These are phyloP conservation scores for Pteria penguin DNA, from an alignment of 2,888 invertebrate genomes.

Conservation along the genomic window DNA sequence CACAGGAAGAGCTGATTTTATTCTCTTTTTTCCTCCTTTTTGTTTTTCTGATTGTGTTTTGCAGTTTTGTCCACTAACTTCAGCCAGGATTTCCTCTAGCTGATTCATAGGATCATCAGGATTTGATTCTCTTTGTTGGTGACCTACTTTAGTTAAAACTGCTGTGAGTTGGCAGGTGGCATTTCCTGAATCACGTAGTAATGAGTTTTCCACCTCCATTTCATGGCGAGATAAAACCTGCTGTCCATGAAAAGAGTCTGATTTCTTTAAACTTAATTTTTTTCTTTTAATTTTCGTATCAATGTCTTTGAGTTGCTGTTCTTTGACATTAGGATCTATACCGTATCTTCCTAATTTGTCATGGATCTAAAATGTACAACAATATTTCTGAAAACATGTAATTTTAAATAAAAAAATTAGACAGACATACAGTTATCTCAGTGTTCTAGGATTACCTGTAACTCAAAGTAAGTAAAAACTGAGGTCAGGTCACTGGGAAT, in stretches of 20 bases:
- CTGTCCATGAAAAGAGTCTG: slow-evolving; percentile 62
- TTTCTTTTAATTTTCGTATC: slow-evolving; percentile 69
- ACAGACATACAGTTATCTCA: no score
- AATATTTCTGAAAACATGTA: no score
- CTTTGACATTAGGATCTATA: slow-evolving; percentile 51
- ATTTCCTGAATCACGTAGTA: slow-evolving; percentile 47
- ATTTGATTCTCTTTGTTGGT: slow-evolving; percentile 28
- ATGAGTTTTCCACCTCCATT: slow-evolving; percentile 71
- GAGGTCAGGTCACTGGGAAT: no score
- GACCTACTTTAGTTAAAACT: slow-evolving; percentile 53
- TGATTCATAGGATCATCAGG: slow-evolving; percentile 69
- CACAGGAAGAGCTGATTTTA: slow-evolving; percentile 7
- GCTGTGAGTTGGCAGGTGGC: slow-evolving; percentile 52
- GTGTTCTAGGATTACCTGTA: no score
- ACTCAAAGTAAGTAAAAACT: no score
- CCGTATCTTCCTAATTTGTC: slow-evolving; percentile 45
- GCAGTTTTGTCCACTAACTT: no score
- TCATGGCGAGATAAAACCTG: slow-evolving; percentile 60
- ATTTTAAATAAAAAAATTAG: no score
- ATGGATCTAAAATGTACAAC: no score
- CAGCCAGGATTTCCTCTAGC: slow-evolving; percentile 64
- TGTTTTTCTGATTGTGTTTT: no score
- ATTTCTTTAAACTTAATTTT: slow-evolving; percentile 48
- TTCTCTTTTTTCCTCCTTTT: not conserved
- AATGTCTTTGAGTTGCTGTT: slow-evolving; percentile 61